phyloP scores from a whole-genome alignment of 1,140 invertebrate genomes.

The Protaetia brevitarsis region DNA sequence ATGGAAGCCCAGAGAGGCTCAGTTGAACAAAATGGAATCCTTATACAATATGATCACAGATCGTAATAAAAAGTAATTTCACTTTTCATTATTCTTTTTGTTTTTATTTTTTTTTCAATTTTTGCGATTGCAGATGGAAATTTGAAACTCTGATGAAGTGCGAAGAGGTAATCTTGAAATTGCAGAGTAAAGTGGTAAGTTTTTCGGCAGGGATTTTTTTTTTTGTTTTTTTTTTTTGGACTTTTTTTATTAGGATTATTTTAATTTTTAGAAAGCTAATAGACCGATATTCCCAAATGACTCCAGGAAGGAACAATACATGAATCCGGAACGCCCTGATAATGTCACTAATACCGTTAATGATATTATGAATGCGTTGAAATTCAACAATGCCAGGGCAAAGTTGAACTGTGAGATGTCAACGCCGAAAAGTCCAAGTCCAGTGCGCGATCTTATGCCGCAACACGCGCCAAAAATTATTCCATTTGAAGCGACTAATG shows the following conservation, averaged over 20 bases:
- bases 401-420: conserved; percentile 18
- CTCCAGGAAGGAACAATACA: neutral
- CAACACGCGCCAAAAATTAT: conserved; percentile 8
- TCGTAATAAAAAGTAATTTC: conserved; percentile 58
- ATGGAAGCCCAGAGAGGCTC: conserved; percentile 54
- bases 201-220: neutral
- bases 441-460: neutral
- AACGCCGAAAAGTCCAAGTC: conserved; percentile 12
- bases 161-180: conserved; percentile 62
- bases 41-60: conserved; percentile 59
- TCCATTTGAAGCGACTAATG: neutral
- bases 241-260: neutral
- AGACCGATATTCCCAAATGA: neutral
- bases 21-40: conserved; percentile 60
- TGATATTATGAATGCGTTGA: conserved; percentile 15
- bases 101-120: conserved; percentile 23
- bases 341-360: neutral
- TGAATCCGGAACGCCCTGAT: neutral
- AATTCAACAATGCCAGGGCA: conserved; percentile 6
- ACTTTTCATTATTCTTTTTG: conserved; percentile 9
- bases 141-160: conserved; percentile 62
- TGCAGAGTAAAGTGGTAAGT: conserved; percentile 62
- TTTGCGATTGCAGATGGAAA: conserved; percentile 57
- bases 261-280: conserved; percentile 8
- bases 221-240: neutral